phyloP scores from a whole-genome alignment of 2,797 vertebrate species.

The Todus mexicanus region DNA sequence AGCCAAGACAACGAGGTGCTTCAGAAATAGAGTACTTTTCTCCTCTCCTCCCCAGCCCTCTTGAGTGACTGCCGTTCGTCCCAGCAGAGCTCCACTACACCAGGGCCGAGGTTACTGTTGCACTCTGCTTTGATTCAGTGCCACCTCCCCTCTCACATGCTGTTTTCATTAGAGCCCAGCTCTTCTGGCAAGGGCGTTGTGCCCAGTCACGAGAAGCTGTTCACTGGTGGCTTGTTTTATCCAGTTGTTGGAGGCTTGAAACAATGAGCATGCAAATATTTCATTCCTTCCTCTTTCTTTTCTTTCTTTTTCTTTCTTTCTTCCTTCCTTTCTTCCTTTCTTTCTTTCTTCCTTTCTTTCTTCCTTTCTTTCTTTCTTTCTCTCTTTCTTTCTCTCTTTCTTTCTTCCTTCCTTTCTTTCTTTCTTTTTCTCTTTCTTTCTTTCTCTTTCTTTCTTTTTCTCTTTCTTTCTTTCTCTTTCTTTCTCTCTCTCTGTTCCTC shows the following conservation, averaged over 20 bases:
- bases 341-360: too few relatives aligned
- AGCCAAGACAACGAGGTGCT: not conserved
- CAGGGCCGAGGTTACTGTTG: not conserved
- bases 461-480: not conserved
- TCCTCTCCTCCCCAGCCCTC: not conserved
- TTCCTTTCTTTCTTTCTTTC: not conserved
- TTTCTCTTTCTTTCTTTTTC: not conserved
- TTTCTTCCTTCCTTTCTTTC: not conserved
- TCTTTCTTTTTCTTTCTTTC: not conserved
- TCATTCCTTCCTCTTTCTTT: not conserved
- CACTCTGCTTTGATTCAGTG: not conserved
- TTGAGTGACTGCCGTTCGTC: not conserved
- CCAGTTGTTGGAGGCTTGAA: conserved; percentile 17
- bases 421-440: not conserved
- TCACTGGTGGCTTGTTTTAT: conserved; percentile 37
- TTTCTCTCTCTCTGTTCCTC: not conserved
- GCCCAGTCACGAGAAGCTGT: conserved; percentile 46
- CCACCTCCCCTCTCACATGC: conserved; percentile 5
- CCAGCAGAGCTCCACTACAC: not conserved
- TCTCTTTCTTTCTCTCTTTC: not conserved
- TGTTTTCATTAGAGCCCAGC: conserved; percentile 23
- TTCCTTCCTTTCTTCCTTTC: too few relatives aligned
- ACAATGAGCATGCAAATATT: conserved; percentile 58
- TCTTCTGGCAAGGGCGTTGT: conserved; percentile 28
- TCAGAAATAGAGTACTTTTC: not conserved